Percentiles rank a stretch among this genome's conserved stretches.
These are phyloP conservation scores for Drosophila limbata DNA, from an alignment of 2,888 invertebrate genomes.

Conservation along the genomic window DNA sequence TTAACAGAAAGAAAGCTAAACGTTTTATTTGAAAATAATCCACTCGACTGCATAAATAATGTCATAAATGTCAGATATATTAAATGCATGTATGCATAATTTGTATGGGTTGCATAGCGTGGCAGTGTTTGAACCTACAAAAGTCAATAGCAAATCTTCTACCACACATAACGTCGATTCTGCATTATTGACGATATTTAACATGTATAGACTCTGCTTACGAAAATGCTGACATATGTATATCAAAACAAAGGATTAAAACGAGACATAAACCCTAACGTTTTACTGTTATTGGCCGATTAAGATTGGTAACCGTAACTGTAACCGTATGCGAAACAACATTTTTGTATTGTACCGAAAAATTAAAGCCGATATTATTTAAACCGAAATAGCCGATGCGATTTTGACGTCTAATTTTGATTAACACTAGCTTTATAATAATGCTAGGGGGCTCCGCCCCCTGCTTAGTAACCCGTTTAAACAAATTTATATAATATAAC, in stretches of 20 bases:
- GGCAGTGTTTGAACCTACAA: slow-evolving; percentile 18
- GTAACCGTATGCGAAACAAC: no score
- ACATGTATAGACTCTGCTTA: slow-evolving; percentile 14
- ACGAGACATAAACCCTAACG: no score
- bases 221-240: slow-evolving; percentile 40
- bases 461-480: no score
- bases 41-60: neutral
- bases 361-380: no score
- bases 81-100: neutral
- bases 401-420: no score
- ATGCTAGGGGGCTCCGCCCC: no score
- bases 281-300: no score
- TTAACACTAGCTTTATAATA: no score
- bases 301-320: no score
- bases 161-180: slow-evolving; percentile 24
- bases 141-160: slow-evolving; percentile 12
- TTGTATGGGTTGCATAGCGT: neutral
- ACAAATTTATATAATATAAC: no score
- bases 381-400: no score
- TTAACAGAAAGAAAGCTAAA: slow-evolving; percentile 5
- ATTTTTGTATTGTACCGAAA: no score
- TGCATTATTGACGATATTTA: slow-evolving; percentile 21
- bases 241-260: slow-evolving; percentile 4
- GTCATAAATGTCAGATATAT: neutral
- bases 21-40: neutral